A percentile compares a stretch with the other conserved stretches of the same genome.
Evolutionary conservation across 2,888 invertebrate species (phyloP).

Genomic region (Ichneumon xanthorius): DNA sequence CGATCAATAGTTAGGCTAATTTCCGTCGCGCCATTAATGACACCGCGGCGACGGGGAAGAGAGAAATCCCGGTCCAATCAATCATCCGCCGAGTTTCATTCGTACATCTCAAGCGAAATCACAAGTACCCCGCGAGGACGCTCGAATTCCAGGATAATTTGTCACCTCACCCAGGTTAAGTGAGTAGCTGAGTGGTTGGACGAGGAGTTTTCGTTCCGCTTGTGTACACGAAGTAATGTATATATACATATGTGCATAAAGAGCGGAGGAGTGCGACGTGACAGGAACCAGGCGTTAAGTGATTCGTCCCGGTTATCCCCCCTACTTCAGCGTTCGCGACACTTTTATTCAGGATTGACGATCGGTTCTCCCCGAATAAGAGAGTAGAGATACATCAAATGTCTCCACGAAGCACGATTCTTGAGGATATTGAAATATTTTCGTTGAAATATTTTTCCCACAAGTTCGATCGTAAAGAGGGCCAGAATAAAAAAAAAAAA

Average conservation of each 20-base stretch:
- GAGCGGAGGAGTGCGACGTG: slow-evolving; percentile 55
- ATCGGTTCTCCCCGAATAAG: slow-evolving; percentile 41
- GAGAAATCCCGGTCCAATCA: slow-evolving; percentile 10
- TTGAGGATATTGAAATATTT: slow-evolving; percentile 24
- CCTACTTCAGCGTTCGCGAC: slow-evolving; percentile 31
- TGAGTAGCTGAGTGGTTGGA: slow-evolving; percentile 67
- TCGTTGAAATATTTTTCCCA: slow-evolving; percentile 25
- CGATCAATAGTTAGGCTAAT: neutral
- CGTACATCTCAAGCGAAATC: slow-evolving; percentile 48
- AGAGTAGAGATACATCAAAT: slow-evolving; percentile 29
- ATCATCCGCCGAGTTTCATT: slow-evolving; percentile 35
- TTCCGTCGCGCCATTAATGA: slow-evolving; percentile 8
- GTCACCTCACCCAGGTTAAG: slow-evolving; percentile 74
- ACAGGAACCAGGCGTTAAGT: slow-evolving; percentile 75
- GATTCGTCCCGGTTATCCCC: slow-evolving; percentile 81
- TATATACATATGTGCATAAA: slow-evolving; percentile 12
- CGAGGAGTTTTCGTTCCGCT: slow-evolving; percentile 49
- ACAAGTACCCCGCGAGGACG: slow-evolving; percentile 45
- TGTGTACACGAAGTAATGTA: neutral
- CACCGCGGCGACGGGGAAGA: neutral
- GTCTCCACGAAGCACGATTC: slow-evolving; percentile 23
- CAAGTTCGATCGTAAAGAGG: neutral
- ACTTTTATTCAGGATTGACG: slow-evolving; percentile 55
- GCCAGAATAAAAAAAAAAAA: neutral
- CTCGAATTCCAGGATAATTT: slow-evolving; percentile 79